Evolutionary conservation across 2,113 vertebrate genomes (phyloP), one percentile per base, ranked within the genome.

Genomic region (Pelodiscus sinensis): DNA sequence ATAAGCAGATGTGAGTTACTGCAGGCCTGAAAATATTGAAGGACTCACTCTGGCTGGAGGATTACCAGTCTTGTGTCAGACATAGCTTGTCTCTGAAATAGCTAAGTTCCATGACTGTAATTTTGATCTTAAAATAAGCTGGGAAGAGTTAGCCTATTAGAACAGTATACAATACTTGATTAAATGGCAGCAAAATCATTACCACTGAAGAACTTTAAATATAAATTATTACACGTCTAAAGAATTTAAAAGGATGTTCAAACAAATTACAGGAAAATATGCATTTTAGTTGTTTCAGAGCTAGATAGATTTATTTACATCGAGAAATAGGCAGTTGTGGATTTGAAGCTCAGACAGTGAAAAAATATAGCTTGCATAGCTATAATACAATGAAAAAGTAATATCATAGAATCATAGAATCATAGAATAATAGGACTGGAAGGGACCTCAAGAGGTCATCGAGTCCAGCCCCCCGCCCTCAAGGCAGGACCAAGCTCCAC

Each of bases 31-130:
- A 27, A 51, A 29, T 86, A 86, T 79, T 79, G 85, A 91, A 95
- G 87, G 51, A 13, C 8, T 78, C 0, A 50, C 35, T 51, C 79
- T 84, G 0, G 0, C 35, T 73, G 83, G 19, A 2, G 4, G n/a
- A 27, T 7, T 2, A n/a, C 5, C 2, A 8, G 38, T 75, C 21
- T 44, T 12, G 8, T 44, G 22, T 13, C 24, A 9, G 51, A 2
- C 75, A 31, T 21, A 3, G 14, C 35, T 91, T 75, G 44, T 3
- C 54, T 77, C 77, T 83, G 57, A 0, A 0, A 4, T 18, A 0
- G 1, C 79, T 68, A 24, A 51, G 38, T 79, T 62, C 29, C 50
- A 31, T 51, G 35, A 7, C 52, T 38, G 12, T 35, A 16, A 15
- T 1, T 55, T 71, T 81, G 1, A 13, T n/a, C 44, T 1, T 6